Conservation (phyloP, 2,888 invertebrate genomes). For the Troilus luridus region DNA sequence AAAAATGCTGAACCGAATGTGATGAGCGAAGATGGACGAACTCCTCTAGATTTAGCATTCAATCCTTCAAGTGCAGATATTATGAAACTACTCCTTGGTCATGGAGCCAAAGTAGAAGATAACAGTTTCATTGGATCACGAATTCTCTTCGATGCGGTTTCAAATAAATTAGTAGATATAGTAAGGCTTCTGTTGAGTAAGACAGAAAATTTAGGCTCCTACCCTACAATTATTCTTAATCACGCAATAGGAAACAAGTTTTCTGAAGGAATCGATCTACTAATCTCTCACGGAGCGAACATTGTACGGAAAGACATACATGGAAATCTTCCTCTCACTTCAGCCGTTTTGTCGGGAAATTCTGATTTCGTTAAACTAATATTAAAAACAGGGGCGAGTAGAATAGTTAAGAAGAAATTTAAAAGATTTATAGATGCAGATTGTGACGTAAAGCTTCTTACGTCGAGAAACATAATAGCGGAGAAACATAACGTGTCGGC, state of each 20-base stretch:
- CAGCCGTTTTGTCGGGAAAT: background rate
- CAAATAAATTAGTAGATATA: background rate
- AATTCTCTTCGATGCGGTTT: background rate
- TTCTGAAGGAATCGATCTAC: background rate
- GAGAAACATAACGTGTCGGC: background rate
- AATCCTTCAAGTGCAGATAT: background rate
- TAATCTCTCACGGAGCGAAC: background rate
- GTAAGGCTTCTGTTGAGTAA: background rate
- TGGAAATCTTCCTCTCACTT: background rate
- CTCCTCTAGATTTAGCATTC: background rate
- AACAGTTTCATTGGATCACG: background rate
- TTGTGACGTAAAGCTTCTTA: background rate
- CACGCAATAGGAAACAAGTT: background rate
- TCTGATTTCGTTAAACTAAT: background rate
- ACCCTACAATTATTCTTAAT: background rate
- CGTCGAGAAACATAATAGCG: background rate
- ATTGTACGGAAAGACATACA: background rate
- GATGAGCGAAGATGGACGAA: background rate
- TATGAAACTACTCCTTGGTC: background rate
- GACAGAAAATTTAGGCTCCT: background rate
- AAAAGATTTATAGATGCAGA: background rate
- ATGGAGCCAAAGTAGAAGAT: background rate
- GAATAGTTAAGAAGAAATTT: background rate
- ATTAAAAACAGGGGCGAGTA: background rate
- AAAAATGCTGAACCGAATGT: background rate